Evolutionary conservation across 2,113 vertebrate genomes (phyloP).

Genomic region (Sphaerodactylus townsendi): DNA sequence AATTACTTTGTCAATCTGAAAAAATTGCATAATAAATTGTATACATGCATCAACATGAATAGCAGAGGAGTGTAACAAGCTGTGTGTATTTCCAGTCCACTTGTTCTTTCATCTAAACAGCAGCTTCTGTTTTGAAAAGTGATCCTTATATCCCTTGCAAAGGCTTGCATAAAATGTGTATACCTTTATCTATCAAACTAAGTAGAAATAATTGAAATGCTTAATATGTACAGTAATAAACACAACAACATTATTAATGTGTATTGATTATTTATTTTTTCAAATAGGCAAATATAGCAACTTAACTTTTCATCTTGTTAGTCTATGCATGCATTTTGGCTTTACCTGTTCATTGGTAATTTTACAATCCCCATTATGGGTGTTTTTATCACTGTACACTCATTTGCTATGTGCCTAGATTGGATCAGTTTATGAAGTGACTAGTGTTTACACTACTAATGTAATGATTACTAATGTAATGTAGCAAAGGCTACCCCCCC

Average conservation of each 20-base stretch:
- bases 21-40: slow-evolving; percentile 84
- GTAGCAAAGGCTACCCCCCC: slow-evolving; percentile 62
- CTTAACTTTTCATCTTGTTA: slow-evolving; percentile 68
- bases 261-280: slow-evolving; percentile 83
- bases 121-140: slow-evolving; percentile 75
- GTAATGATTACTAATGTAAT: slow-evolving; percentile 79
- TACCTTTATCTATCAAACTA: slow-evolving; percentile 82
- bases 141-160: slow-evolving; percentile 67
- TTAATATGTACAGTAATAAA: slow-evolving; percentile 82
- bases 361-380: slow-evolving; percentile 70
- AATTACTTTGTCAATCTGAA: slow-evolving; percentile 86
- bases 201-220: slow-evolving; percentile 82
- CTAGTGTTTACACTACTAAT: slow-evolving; percentile 71
- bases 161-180: slow-evolving; percentile 66
- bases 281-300: slow-evolving; percentile 71
- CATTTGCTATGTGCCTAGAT: slow-evolving; percentile 68
- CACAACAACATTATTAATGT: slow-evolving; percentile 77
- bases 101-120: slow-evolving; percentile 75
- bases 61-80: slow-evolving; percentile 76
- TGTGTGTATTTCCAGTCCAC: slow-evolving; percentile 75
- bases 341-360: slow-evolving; percentile 80
- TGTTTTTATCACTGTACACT: slow-evolving; percentile 69
- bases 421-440: slow-evolving; percentile 72
- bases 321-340: slow-evolving; percentile 71
- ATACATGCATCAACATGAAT: slow-evolving; percentile 80